Evolutionary conservation across 2,113 vertebrate genomes (phyloP), one percentile per base, ranked within the genome.

Genomic region (Cardinalis cardinalis): DNA sequence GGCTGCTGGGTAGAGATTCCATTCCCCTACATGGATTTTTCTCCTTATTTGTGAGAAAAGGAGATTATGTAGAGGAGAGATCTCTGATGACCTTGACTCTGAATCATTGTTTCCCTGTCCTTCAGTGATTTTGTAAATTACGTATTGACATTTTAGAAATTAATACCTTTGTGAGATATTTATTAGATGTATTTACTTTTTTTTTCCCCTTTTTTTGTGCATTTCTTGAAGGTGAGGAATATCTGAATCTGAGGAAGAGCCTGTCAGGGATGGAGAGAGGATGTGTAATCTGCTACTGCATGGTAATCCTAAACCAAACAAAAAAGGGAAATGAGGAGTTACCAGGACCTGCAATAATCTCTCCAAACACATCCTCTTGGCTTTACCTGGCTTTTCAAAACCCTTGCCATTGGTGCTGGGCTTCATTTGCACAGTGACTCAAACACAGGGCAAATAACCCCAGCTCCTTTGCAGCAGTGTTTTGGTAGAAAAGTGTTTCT

Each of bases 401-500:
- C 32, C 38, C 24, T 68, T 48, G 23, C 52, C 18, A 1, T 24
- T 7, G 2, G 0, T 38, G 29, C 63, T 32, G 19, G 26, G 15
- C 18, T 71, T 69, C 49, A 14, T 34, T 73, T 7, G 3, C 56
- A n/a, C 19, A n/a, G 52, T 7, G 49, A 59, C 80, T 74, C 51
- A 52, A 48, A 31, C 74, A 36, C 9, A 26, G 31, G 17, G 6
- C 52, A 51, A 36, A 43, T 19, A 36, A 69, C n/a, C 10, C 18
- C 2, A 1, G 11, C 13, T 41, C 24, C 43, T 61, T 14, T 18
- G 16, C 4, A 17, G n/a, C 13, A 20, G 6, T 9, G 31, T 12
- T 56, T 11, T 0, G 8, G 20, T 2, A 0, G 52, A 9, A 12
- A 2, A 12, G 17, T 10, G 40, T 48, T 72, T 10, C 24, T 40